phyloP scores from a whole-genome alignment of 2,888 invertebrate genomes.

The Himalopsyche kuldschensis region DNA sequence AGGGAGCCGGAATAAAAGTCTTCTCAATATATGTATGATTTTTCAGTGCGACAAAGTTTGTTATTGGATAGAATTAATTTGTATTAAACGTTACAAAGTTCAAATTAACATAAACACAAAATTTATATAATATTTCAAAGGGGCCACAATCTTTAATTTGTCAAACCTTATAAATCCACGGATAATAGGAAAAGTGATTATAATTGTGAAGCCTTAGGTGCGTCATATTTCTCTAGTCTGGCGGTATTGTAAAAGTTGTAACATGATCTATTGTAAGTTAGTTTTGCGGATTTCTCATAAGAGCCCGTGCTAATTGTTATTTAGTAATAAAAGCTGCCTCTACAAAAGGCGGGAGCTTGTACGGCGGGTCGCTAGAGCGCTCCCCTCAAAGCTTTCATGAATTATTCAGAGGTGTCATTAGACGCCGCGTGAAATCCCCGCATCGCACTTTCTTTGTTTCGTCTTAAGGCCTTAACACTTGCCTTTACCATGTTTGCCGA shows the following conservation, averaged over 20 bases:
- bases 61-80: too few species aligned
- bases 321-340: conserved; percentile 8
- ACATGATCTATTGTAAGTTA: neutral
- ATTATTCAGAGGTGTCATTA: conserved; percentile 19
- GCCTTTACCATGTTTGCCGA: neutral
- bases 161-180: neutral
- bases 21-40: too few species aligned
- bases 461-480: neutral
- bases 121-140: neutral
- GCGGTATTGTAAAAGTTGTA: conserved; percentile 5
- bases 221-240: neutral
- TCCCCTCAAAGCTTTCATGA: conserved; percentile 4
- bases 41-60: too few species aligned
- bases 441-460: conserved; percentile 18
- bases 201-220: neutral
- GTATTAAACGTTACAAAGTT: too few species aligned
- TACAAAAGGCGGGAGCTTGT: neutral
- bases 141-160: neutral
- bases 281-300: neutral
- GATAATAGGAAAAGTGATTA: neutral
- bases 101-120: too few species aligned
- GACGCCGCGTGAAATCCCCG: neutral
- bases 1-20: too few species aligned
- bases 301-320: neutral
- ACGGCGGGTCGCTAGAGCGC: neutral